Evolutionary conservation across 1,140 invertebrate genomes (phyloP), one percentile per base, ranked within the genome.

Genomic region (Nebria ingens): DNA sequence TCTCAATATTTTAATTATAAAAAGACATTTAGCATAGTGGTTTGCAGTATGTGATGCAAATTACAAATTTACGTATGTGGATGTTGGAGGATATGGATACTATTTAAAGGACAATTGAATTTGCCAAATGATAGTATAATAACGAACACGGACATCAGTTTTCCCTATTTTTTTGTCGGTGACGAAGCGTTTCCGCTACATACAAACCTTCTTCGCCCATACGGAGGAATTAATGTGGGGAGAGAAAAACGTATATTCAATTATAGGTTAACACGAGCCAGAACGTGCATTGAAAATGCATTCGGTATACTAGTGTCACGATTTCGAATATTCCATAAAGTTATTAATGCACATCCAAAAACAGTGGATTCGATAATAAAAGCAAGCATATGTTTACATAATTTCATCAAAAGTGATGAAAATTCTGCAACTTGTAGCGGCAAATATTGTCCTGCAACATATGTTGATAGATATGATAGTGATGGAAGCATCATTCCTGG

Each of bases 1-100:
- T 50, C 19, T 12, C 52, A 20, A 21, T 50, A 17, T 58, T 54
- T n/a, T n/a, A n/a, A n/a, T n/a, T n/a, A n/a, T n/a, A n/a, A n/a
- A n/a, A n/a, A 34, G 56, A 84, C 95, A 60, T 72, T 68, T 54
- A 70, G 67, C 45, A 64, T 74, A 25, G 69, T 76, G 4, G 59
- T 58, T 75, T 9, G 73, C 67, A 6, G 34, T 69, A 2, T 64
- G 65, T 49, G 70, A 75, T 62, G 66, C 64, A 2, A 61, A 73
- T 23, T 74, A 68, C 53, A 58, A 61, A 34, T 74, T 76, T 57
- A 63, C 61, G 4, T 56, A 63, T 19, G 59, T 73, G 22, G 69
- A 72, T 57, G 64, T 74, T 45, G 72, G 72, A 21, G 60, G 64
- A 19, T 61, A 62, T 56, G 70, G 67, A 17, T 49, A 56, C 45